These are phyloP conservation scores for Ceriagrion tenellum DNA, from an alignment of 2,888 invertebrate genomes.

Conservation along the genomic window DNA sequence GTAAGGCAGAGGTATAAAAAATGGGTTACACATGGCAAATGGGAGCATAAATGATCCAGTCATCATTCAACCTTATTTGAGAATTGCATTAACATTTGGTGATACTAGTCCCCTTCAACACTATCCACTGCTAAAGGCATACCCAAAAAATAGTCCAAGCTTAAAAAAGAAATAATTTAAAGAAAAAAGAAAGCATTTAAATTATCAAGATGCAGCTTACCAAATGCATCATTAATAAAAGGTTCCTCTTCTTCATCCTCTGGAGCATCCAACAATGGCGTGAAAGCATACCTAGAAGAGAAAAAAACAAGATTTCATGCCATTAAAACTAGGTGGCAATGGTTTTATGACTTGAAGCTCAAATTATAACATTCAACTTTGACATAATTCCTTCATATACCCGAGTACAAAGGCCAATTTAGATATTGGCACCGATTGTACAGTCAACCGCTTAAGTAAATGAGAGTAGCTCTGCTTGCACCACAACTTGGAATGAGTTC, in stretches of 20 bases:
- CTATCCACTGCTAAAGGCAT: constrained; percentile 8
- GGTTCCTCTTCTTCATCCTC: constrained; percentile 91
- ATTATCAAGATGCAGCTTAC: constrained; percentile 35
- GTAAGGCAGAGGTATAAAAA: constrained; percentile 26
- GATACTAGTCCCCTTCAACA: too few relatives aligned
- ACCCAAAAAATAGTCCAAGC: background rate
- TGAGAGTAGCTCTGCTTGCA: too few relatives aligned
- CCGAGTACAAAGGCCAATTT: too few relatives aligned
- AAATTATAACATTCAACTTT: background rate
- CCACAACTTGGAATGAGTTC: too few relatives aligned
- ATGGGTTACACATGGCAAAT: too few relatives aligned
- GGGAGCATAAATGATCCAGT: too few relatives aligned
- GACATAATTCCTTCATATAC: background rate
- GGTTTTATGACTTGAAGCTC: background rate
- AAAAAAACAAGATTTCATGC: background rate
- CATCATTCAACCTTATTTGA: too few relatives aligned
- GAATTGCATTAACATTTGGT: too few relatives aligned
- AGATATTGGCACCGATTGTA: too few relatives aligned
- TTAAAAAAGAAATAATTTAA: constrained; percentile 3
- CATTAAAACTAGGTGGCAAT: background rate
- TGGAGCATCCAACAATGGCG: constrained; percentile 91
- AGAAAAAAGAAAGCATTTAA: background rate
- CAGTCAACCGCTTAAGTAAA: too few relatives aligned
- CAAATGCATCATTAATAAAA: constrained; percentile 87
- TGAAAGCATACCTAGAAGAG: constrained; percentile 87